Base-by-base conservation (phyloP, 2,113 vertebrate species). In the Pycnonotus jocosus region DNA sequence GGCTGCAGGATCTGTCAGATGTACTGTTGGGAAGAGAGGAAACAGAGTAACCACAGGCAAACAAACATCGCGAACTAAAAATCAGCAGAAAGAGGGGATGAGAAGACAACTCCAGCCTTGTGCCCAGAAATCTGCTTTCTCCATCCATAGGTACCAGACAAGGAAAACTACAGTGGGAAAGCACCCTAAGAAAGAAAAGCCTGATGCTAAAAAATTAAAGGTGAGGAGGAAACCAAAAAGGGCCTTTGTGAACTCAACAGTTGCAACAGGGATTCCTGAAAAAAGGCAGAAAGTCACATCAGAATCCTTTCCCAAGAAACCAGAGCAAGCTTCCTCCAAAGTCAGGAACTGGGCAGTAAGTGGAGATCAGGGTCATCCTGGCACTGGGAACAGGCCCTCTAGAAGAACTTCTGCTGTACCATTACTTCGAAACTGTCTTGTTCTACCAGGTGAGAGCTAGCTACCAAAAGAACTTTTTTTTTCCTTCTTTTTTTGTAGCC, bases 121-220 rank as follows among this genome's bases (percentile, higher is more conserved):
- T 92, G 61, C 90, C 33, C 82, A 87, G 69, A 98, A 95, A 50
- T 97, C 97, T 53, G 44, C 58, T 35, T 95, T 97, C 62, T 72
- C 97, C 50, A 50, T 84, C 79, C 91, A 50, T 38, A 95, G 54
- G 45, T 93, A 66, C 35, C 97, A 95, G 45, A 92, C 95, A 76
- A 98, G 87, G 73, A 95, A 90, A 89, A 77, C 91, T 89, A 45
- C 92, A 66, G 45, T 93, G 45, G 94, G 85, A 87, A 97, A 94
- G 82, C 84, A 96, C 68, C 93, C 90, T 61, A 97, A 94, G 81
- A 97, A 97, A 78, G 96, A 96, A 79, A 97, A 88, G 24, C 27
- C 81, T 48, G 86, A 95, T 87, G 56, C 92, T 44, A 90, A 93
- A 83, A 97, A 92, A 42, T 22, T 94, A 56, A 96, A 95, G 60